phyloP scores from a whole-genome alignment of 64 coral and sea anemone species.

The Actinia tenebrosa region DNA sequence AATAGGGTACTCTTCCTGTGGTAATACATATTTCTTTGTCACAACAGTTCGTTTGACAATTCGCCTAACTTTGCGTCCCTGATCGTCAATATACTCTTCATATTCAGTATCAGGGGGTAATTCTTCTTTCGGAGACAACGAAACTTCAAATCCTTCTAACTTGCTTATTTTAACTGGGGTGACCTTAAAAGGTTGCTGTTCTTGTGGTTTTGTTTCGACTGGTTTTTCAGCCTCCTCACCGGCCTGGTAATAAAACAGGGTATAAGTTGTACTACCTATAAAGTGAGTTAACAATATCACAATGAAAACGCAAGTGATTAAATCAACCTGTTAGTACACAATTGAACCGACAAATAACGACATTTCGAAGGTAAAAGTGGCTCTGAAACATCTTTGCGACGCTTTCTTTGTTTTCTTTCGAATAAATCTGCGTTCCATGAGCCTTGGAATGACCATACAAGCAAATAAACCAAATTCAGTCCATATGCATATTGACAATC shows the following conservation, averaged over 20 bases:
- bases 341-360: neutral
- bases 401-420: no score
- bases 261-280: slow-evolving; percentile 4
- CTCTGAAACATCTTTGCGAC: no score
- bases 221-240: slow-evolving; percentile 9
- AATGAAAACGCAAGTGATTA: neutral
- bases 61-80: slow-evolving; percentile 72
- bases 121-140: slow-evolving; percentile 23
- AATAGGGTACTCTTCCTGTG: neutral
- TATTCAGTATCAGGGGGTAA: slow-evolving; percentile 59
- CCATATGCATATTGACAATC: no score
- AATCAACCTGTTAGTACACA: neutral
- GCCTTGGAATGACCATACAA: no score
- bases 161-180: slow-evolving; percentile 32
- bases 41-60: slow-evolving; percentile 44
- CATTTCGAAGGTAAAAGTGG: no score
- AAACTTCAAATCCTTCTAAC: slow-evolving; percentile 29
- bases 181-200: slow-evolving; percentile 33
- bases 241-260: slow-evolving; percentile 20
- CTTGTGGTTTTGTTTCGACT: slow-evolving; percentile 3
- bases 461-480: no score
- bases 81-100: slow-evolving; percentile 80
- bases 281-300: neutral
- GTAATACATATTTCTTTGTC: slow-evolving; percentile 5
- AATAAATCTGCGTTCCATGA: no score